Evolutionary conservation across 2,797 vertebrate genomes (phyloP).

Genomic region (Mallotus villosus): DNA sequence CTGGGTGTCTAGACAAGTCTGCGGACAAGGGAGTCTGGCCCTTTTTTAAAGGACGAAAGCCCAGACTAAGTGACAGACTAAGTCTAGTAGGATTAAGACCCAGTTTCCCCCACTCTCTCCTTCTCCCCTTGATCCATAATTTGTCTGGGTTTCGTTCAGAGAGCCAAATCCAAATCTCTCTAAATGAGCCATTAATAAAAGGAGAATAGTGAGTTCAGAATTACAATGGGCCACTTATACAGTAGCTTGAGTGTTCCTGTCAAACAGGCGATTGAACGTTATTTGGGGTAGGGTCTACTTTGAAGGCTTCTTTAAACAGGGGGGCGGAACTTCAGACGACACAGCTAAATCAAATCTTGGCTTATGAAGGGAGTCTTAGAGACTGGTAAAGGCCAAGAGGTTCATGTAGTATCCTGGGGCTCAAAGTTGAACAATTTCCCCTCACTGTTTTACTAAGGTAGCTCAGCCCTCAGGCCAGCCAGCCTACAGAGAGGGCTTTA

Average conservation of each 20-base stretch:
- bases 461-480: background rate
- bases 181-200: background rate
- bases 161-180: background rate
- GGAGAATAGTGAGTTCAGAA: background rate
- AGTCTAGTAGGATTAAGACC: conserved; percentile 7
- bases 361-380: background rate
- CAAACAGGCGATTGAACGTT: background rate
- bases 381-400: background rate
- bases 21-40: background rate
- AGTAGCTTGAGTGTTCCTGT: background rate
- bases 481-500: background rate
- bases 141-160: conserved; percentile 10
- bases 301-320: background rate
- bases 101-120: background rate
- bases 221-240: background rate
- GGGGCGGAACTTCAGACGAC: too few species aligned
- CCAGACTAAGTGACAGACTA: background rate
- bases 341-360: background rate
- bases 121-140: conserved; percentile 7
- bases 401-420: background rate
- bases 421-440: background rate
- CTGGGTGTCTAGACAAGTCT: background rate
- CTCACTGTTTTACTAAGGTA: background rate
- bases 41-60: too few species aligned
- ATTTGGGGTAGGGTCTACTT: background rate